Conservation (phyloP, 2,113 vertebrate genomes). For the Gracilinanus agilis region DNA sequence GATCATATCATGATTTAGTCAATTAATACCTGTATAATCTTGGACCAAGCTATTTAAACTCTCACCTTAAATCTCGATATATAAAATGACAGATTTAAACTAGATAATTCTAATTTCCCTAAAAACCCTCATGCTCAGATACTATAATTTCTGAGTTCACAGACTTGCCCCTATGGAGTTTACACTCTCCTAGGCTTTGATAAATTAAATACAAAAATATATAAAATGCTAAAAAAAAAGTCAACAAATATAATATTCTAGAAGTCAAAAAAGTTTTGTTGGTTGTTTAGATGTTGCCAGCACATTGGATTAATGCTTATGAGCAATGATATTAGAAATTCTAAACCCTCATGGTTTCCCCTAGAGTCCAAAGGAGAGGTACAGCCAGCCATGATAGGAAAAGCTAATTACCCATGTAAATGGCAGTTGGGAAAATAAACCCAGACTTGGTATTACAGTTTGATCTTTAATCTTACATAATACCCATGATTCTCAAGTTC, state of each 20-base stretch:
- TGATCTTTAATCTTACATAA: background rate
- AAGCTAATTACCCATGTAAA: background rate
- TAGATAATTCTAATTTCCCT: background rate
- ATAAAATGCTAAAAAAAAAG: background rate
- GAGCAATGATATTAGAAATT: background rate
- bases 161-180: background rate
- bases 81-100: background rate
- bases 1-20: background rate
- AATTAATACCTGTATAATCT: background rate
- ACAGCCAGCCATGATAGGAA: no score
- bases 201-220: background rate
- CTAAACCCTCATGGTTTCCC: background rate
- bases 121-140: background rate
- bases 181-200: background rate
- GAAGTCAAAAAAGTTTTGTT: background rate
- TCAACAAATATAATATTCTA: background rate
- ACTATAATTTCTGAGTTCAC: background rate
- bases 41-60: background rate
- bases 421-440: background rate
- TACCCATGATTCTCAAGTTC: background rate
- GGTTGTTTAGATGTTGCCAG: background rate
- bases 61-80: background rate
- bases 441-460: background rate
- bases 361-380: background rate
- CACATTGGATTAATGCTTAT: background rate